phyloP scores from a whole-genome alignment of 2,888 invertebrate species.

The Andricus quercusramuli region DNA sequence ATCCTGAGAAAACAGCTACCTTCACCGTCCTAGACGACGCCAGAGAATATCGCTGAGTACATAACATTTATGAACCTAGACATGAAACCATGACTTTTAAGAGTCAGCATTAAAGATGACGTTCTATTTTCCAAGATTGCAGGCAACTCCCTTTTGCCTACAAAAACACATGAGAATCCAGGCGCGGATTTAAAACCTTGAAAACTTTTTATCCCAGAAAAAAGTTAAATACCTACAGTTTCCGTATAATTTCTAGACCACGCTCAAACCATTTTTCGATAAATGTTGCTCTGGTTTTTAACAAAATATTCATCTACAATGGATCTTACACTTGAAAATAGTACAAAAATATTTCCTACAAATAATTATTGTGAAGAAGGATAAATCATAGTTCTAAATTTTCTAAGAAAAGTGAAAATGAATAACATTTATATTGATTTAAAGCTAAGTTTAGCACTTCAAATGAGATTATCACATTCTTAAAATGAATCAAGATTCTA shows the following conservation, averaged over 20 bases:
- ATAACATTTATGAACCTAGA: slow-evolving; percentile 40
- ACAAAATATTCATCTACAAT: slow-evolving; percentile 16
- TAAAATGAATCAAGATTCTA: neutral
- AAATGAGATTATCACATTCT: neutral
- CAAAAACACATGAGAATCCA: slow-evolving; percentile 12
- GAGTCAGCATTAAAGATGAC: slow-evolving; percentile 24
- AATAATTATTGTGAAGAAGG: neutral
- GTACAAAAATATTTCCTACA: neutral
- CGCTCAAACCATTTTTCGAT: neutral
- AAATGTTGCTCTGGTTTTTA: slow-evolving; percentile 1
- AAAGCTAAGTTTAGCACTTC: neutral
- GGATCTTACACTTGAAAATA: neutral
- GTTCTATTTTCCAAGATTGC: slow-evolving; percentile 31
- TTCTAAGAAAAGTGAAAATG: neutral
- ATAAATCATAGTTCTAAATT: neutral
- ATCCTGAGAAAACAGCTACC: slow-evolving; percentile 21
- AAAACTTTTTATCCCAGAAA: slow-evolving; percentile 7
- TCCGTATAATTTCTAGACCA: neutral
- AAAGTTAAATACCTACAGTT: slow-evolving; percentile 24
- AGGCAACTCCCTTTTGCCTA: neutral
- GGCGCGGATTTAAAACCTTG: slow-evolving; percentile 5
- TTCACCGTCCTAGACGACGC: slow-evolving; percentile 28
- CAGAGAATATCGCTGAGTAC: slow-evolving; percentile 36
- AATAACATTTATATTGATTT: neutral
- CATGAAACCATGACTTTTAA: slow-evolving; percentile 32